Conservation (phyloP, 1,140 invertebrate genomes). For the Acyrthosiphon pisum region DNA sequence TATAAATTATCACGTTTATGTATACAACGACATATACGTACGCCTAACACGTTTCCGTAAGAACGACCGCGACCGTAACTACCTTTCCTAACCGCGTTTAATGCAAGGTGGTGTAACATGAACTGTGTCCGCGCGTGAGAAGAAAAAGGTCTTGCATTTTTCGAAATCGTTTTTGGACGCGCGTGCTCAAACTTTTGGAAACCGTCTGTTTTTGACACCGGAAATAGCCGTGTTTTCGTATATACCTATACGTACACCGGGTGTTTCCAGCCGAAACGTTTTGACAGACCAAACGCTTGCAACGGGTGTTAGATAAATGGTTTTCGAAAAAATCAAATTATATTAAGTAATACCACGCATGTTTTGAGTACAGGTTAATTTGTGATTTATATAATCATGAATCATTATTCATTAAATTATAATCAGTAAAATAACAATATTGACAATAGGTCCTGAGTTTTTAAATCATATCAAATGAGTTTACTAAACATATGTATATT, state of each 20-base stretch:
- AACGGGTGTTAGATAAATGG: conserved; percentile 13
- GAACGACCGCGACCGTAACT: not conserved
- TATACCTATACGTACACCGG: not conserved
- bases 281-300: conserved; percentile 24
- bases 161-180: conserved; percentile 48
- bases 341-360: not conserved
- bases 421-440: not conserved
- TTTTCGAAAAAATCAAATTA: conserved; percentile 21
- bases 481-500: too few species aligned
- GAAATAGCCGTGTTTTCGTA: not conserved
- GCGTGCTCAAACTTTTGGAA: conserved; percentile 30
- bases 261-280: conserved; percentile 15
- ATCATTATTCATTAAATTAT: not conserved
- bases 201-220: conserved; percentile 52
- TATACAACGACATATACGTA: not conserved
- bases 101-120: conserved; percentile 26
- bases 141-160: conserved; percentile 32
- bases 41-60: not conserved
- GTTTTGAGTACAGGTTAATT: not conserved
- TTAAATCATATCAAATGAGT: not conserved
- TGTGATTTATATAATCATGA: not conserved
- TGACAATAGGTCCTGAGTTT: not conserved
- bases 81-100: not conserved
- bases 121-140: not conserved
- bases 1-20: not conserved